Evolutionary conservation across 2,797 vertebrate genomes (phyloP), one percentile per base, ranked within the genome.

Genomic region (Hafferia zeledoni): DNA sequence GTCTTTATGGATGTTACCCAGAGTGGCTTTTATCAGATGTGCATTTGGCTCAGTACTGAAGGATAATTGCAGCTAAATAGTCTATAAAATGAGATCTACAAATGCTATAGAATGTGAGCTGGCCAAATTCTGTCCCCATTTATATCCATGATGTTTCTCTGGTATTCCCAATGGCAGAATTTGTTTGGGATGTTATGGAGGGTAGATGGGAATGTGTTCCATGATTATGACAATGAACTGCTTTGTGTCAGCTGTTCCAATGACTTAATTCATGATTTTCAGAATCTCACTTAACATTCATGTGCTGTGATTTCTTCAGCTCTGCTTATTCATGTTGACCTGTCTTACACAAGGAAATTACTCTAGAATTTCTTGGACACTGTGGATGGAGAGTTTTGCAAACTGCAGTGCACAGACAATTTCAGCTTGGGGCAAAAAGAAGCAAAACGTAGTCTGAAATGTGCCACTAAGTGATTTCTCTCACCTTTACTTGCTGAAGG

Each of bases 51-150:
- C 65, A 87, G 64, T 39, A 37, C 53, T 63, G 68, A 74, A 67
- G 41, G n/a, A 82, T 93, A 96, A 96, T 90, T 94, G 81, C 83
- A 89, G 56, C 75, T 90, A 89, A 94, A 85, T 47, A 78, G 75
- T 67, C 93, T 83, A 57, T 94, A 79, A 95, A 96, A 93, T 87
- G 39, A 87, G 53, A 49, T 43, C 77, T 93, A 76, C 44, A 77
- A 91, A 90, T 68, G 37, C 71, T 91, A 28, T 47, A 33, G 74
- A 74, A 46, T 65, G 53, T 53, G 69, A 78, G 77, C 61, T 78
- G 78, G 81, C 65, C 92, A 83, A 94, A 90, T 87, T 75, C 49
- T 71, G 68, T 87, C 53, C 55, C 56, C 17, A 33, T 75, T 92
- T 83, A 44, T 50, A 68, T 80, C 63, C 31, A 5, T 35, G 80